Evolutionary conservation across 1,140 invertebrate species (phyloP), one percentile per base, ranked within the genome.

Genomic region (Lordiphosa clarofinis): DNA sequence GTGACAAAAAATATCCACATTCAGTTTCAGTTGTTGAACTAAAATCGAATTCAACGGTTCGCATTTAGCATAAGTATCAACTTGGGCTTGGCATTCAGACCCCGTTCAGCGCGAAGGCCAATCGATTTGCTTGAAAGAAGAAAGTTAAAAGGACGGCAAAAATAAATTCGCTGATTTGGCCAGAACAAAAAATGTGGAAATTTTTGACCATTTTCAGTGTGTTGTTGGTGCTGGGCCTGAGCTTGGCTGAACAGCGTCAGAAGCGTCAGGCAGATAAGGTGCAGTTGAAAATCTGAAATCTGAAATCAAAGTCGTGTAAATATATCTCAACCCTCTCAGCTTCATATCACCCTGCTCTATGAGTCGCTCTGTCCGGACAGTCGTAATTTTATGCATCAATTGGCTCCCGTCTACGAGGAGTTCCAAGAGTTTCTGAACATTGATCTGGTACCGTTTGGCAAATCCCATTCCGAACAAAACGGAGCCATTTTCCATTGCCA

Each of bases 341-440:
- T 89, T 6, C 73, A 88, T 35, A 71, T 89, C 12, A 74, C 78
- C 0, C 52, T 96, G 43, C 95, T 94, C 67, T 97, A 96, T 75
- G 96, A 97, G 89, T 92, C 92, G 7, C 87, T 96, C 0, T 97
- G 96, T 81, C 93, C 93, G 0, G 95, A 95, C 75, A 96, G 95
- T 75, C 91, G 91, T 33, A 69, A 88, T 11, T 96, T 95, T 73
- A 91, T 95, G 49, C 67, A 86, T 2, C 91, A 94, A 72, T 76
- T 93, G 35, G 79, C 70, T 7, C 87, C 89, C 4, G 82, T 91
- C 0, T 90, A 92, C 81, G 60, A 88, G 4, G 74, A 89, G 44
- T 72, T 94, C 21, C 72, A 68, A 33, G 60, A 90, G 0, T 90
- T 91, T 52, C 73, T 93, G 3, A 78, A 91, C 36, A 79, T 93